Conservation (phyloP, 2,113 vertebrate genomes). For the Fregetta grallaria region DNA sequence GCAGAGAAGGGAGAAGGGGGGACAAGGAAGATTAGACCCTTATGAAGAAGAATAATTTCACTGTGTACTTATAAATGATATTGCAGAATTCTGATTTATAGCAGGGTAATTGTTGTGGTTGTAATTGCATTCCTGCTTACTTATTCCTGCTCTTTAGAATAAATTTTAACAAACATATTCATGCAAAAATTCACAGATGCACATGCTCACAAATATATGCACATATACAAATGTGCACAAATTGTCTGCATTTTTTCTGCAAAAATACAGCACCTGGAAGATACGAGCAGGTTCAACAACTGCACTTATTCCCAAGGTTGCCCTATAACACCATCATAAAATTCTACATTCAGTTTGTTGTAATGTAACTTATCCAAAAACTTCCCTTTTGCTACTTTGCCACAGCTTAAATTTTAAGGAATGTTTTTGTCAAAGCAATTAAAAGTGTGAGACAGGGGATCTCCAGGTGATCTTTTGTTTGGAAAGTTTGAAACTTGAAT, state of each 20-base stretch:
- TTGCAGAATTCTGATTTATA: not conserved
- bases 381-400: not conserved
- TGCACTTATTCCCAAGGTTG: not conserved
- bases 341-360: not conserved
- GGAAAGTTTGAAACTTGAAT: not conserved
- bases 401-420: not conserved
- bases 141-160: not conserved
- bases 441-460: not conserved
- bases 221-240: not conserved
- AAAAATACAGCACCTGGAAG: not conserved
- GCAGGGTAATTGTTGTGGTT: not conserved
- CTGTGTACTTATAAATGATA: not conserved
- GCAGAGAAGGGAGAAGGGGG: not conserved
- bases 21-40: not conserved
- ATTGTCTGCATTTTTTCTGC: not conserved
- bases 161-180: not conserved
- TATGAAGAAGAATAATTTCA: not conserved
- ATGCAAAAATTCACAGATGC: not conserved
- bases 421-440: not conserved
- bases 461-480: not conserved
- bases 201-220: not conserved
- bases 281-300: not conserved
- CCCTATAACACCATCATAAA: not conserved
- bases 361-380: not conserved
- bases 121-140: not conserved